Base-by-base conservation (phyloP, 2,113 vertebrate species). In the Gila orcuttii region DNA sequence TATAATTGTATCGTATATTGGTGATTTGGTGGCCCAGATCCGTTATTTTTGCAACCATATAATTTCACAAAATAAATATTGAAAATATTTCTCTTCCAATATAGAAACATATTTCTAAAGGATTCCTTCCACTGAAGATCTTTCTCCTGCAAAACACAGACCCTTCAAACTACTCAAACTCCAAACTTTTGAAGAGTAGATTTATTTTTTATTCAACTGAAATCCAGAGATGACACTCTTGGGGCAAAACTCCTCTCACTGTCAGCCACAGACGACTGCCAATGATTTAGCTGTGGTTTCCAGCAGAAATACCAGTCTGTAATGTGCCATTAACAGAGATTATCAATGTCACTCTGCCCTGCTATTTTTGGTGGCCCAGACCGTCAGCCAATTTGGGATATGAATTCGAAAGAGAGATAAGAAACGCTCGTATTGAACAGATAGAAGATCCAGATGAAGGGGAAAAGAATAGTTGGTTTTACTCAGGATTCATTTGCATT, bases 281-380 rank as follows among this genome's bases (percentile, higher is more conserved):
- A 83, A 87, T 89, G 88, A 90, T 90, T 88, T 87, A 90, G 91
- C 85, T 84, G 83, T 85, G 83, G 88, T 93, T 90, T 93, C 87
- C 91, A 82, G 91, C 42, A 82, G 90, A 91, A 91, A 86, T 55
- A 88, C 87, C 60, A 89, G 91, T 93, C 91, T 90, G 55, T 92
- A 94, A 91, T 86, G 90, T 93, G 90, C 93, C 93, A 93, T 93
- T 94, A 94, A 90, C 88, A 88, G 89, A 92, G 91, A 92, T 94
- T 90, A 94, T 93, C 94, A 93, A 91, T 93, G 93, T 93, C 92
- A 94, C 90, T 90, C 89, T 75, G 86, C 84, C 86, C 86, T 85
- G 82, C 90, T 92, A 91, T 93, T 93, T 93, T 93, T 93, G 92
- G 91, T 84, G 85, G 75, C 87, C 87, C 79, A 82, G 86, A 89